A percentile compares a stretch with the other conserved stretches of the same genome.
Conservation (phyloP, 2,888 invertebrate genomes). For the Heliconius erato region DNA sequence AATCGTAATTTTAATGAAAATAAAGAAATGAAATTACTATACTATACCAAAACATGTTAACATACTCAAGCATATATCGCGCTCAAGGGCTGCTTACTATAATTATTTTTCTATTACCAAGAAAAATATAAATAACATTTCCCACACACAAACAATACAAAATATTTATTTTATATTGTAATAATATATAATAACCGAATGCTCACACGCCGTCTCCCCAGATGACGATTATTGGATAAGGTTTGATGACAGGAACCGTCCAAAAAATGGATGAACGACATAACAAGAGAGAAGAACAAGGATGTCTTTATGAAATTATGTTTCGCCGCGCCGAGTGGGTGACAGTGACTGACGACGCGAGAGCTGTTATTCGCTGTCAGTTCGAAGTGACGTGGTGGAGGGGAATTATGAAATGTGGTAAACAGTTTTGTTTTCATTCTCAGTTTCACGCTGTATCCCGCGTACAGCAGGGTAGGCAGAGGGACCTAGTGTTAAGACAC, state of each 20-base stretch:
- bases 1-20: too few relatives aligned
- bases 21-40: too few relatives aligned
- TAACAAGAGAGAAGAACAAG: conserved; percentile 72
- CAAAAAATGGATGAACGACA: conserved; percentile 54
- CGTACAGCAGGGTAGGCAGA: too few relatives aligned
- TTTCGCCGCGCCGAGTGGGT: conserved; percentile 79
- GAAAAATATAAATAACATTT: neutral
- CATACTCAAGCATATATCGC: too few relatives aligned
- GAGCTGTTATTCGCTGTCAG: conserved; percentile 83
- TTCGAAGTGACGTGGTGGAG: conserved; percentile 78
- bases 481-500: too few relatives aligned
- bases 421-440: neutral
- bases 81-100: too few relatives aligned
- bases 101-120: neutral
- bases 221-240: conserved; percentile 42
- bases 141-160: neutral
- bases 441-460: too few relatives aligned
- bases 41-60: too few relatives aligned
- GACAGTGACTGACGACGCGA: conserved; percentile 83
- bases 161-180: neutral
- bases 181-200: conserved; percentile 9
- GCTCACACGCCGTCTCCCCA: neutral
- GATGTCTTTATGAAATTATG: conserved; percentile 84
- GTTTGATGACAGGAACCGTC: conserved; percentile 42
- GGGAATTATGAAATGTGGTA: conserved; percentile 34